Evolutionary conservation across 2,888 invertebrate genomes (phyloP), one percentile per base, ranked within the genome.

Genomic region (Lacanobia oleracea): DNA sequence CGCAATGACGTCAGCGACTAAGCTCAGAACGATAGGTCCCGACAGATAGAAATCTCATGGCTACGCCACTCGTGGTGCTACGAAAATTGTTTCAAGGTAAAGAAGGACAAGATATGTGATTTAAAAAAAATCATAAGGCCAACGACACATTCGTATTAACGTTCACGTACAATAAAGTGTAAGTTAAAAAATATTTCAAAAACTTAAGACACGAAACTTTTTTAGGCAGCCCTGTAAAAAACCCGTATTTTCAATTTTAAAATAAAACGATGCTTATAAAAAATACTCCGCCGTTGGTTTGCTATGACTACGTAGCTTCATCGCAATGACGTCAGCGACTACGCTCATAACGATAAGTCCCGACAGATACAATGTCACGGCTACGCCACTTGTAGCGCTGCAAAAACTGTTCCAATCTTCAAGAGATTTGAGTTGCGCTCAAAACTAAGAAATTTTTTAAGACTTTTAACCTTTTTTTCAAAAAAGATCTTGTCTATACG

Each of bases 351-450:
- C 62, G 40, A 4, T 65, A n/a, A 14, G n/a, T 65, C 10, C n/a
- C 27, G 33, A 18, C 66, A 65, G 33, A 33, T 45, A 9, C 66
- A 67, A 33, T 67, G 66, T 65, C 45, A 67, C 6, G 66, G 66
- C 27, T 65, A 67, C 66, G 66, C 18, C 18, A 33, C 33, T 21
- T 6, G 45, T 18, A 65, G 43, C 21, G 53, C 27, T 54, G 8
- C 16, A 14, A 54, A 9, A 16, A 27, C 54, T 16, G 8, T 54
- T 27, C 27, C 3, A 18, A 54, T 2, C 40, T 40, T 40, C 6
- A 10, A 40, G 40, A 40, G 40, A 40, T 40, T 10, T 40, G 43
- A 43, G 43, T 43, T 43, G 43, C 5, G 14, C 40, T 40, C 40
- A 40, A 40, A 40, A 9, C 40, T 1, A 40, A 6, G 40, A 40